Base-by-base conservation (phyloP, 2,888 invertebrate genomes). In the Synergus umbraculus region DNA sequence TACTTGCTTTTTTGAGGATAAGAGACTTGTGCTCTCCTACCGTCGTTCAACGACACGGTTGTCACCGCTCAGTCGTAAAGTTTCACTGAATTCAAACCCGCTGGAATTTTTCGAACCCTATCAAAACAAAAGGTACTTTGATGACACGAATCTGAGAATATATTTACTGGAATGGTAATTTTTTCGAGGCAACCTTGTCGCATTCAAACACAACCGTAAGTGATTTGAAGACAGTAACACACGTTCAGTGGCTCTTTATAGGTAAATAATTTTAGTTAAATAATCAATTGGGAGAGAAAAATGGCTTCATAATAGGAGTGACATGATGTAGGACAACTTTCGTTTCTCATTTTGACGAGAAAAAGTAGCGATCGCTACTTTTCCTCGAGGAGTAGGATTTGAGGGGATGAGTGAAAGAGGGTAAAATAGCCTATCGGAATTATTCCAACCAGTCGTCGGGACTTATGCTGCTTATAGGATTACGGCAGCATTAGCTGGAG, bases 381-480 rank as follows among this genome's bases (percentile, higher is more conserved):
- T n/a, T 65, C 69, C 18, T 44, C 46, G 76, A 76, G 79, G 15
- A 76, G 67, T 58, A 79, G 77, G 76, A 79, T 78, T 76, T 76
- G 15, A 76, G 67, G 44, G 76, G 79, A 66, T 60, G 78, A 76
- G 80, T 78, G 81, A 83, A 81, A 83, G 85, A 86, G 87, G 85
- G 85, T 85, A 81, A 80, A 85, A 85, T 85, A 83, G 86, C 87
- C 87, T 88, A 89, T 88, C 84, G 87, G 87, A 87, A 89, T 89
- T 89, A 90, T 89, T 88, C 90, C 86, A 86, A 85, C 88, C 87
- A 90, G 89, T 90, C 90, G 88, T 89, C 87, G 87, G 88, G 90
- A 90, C 88, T 90, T 90, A 90, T 84, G 87, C 88, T 87, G 89
- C 89, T 91, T 91, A 91, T 89, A 83, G 91, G 91, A 91, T 91